Percentiles rank a stretch among this genome's conserved stretches.
Conservation (phyloP, 2,888 invertebrate species). For the Lasius platythorax region DNA sequence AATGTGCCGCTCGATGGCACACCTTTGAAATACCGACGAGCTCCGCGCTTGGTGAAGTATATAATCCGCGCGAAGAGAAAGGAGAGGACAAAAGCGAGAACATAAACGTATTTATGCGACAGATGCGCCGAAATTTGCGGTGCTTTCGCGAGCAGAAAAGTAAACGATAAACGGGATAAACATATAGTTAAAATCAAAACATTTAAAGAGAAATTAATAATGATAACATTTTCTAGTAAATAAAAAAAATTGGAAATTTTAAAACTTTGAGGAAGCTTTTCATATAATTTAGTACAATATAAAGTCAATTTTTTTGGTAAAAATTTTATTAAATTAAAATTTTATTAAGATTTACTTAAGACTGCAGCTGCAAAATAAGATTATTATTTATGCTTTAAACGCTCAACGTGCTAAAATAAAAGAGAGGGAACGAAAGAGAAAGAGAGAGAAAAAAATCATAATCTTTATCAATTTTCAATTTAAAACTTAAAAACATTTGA, state of each 20-base stretch:
- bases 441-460: neutral
- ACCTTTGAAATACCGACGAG: slow-evolving; percentile 38
- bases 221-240: neutral
- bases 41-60: neutral
- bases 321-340: neutral
- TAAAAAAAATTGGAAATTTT: neutral
- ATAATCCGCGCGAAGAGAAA: slow-evolving; percentile 16
- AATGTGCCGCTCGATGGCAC: slow-evolving; percentile 42
- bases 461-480: neutral
- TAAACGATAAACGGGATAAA: neutral
- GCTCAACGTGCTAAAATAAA: neutral
- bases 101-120: slow-evolving; percentile 18
- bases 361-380: neutral
- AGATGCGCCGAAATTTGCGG: neutral
- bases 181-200: slow-evolving; percentile 16
- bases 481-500: neutral
- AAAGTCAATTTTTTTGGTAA: neutral
- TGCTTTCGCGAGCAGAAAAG: slow-evolving; percentile 1
- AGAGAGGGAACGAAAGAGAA: too few species aligned
- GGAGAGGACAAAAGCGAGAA: slow-evolving; percentile 7
- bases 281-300: neutral
- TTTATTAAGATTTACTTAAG: neutral
- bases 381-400: neutral
- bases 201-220: neutral
- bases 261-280: too few species aligned